Evolutionary conservation across 2,888 invertebrate species (phyloP), one percentile per base, ranked within the genome.

Genomic region (Aphodius sticticus): DNA sequence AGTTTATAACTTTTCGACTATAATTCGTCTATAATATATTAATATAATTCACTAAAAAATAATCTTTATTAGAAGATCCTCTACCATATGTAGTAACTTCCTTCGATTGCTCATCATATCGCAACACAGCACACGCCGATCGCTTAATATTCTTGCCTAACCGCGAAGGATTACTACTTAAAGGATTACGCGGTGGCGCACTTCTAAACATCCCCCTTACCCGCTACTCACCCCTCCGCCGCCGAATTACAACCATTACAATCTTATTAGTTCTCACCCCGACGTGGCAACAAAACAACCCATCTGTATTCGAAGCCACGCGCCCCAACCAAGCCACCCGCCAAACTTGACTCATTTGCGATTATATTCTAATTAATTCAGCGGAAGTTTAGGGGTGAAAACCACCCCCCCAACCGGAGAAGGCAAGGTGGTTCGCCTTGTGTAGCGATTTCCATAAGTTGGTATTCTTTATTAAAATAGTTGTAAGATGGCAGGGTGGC

Each of bases 321-420:
- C 35, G 77, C 69, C 69, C 26, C 26, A 26, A 26, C 26, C 53
- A 77, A 77, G 74, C 72, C 75, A 79, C 37, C 69, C 35, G 77
- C 69, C 69, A 70, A 76, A 76, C 79, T 76, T 71, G 69, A 76
- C 72, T 71, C 70, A 79, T 76, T 75, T 76, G 77, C 38, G 77
- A 77, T 79, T 79, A 77, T 77, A 77, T 77, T 79, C 79, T 79
- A 79, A 77, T 77, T 79, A 77, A 79, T 79, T 79, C 79, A 37
- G 77, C 38, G 36, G 79, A 69, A 69, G 70, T 77, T 16, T 15
- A 16, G 3, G 26, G 26, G 26, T 26, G 26, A 26, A 26, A 26
- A 26, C 26, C 69, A n/a, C 16, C 26, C 26, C 16, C 16, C 35
- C 69, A 76, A 69, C 36, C 69, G 6, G 77, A 77, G 77, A n/a